Evolutionary conservation across 2,888 invertebrate species (phyloP).

Genomic region (Peribatodes rhomboidaria): DNA sequence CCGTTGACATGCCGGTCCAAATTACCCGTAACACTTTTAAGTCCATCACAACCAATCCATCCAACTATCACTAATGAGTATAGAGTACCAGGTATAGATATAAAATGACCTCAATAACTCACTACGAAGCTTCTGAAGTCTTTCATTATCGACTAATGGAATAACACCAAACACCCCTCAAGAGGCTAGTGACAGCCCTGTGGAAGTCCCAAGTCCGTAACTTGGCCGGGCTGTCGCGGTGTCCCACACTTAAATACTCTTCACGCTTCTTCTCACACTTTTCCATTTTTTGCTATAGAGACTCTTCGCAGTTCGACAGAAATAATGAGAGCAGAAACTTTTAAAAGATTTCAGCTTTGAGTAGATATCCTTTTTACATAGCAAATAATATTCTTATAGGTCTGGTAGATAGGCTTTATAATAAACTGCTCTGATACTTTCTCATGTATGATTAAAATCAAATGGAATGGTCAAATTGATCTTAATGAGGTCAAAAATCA

Average conservation of each 20-base stretch:
- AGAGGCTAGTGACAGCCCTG: constrained; percentile 47
- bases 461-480: no score
- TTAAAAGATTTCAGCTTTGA: background rate
- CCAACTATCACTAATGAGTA: background rate
- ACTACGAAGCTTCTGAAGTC: background rate
- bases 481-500: no score
- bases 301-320: constrained; percentile 40
- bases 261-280: constrained; percentile 58
- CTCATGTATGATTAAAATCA: no score
- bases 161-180: background rate
- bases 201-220: constrained; percentile 47
- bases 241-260: constrained; percentile 60
- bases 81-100: background rate
- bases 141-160: constrained; percentile 4
- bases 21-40: background rate
- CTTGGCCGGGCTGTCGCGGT: constrained; percentile 49
- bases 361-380: background rate
- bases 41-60: background rate
- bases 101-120: background rate
- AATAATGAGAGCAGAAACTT: constrained; percentile 21
- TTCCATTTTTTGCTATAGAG: constrained; percentile 44
- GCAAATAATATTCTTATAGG: background rate
- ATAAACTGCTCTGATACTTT: no score
- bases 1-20: background rate
- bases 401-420: no score